phyloP scores from a whole-genome alignment of 2,113 vertebrate species.

The Trachemys scripta region DNA sequence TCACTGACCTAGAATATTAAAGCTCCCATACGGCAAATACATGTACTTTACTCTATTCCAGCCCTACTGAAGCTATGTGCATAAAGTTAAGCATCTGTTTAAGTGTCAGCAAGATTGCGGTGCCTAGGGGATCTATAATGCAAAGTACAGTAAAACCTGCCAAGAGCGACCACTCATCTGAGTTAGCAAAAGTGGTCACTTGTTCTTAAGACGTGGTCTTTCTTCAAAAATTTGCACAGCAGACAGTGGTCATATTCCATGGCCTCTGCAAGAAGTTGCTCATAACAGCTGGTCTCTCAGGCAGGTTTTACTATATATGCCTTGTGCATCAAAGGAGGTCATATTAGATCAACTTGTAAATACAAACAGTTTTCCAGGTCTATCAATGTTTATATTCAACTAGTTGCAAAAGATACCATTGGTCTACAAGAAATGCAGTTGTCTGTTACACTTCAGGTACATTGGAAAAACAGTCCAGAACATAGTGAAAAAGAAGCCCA shows the following conservation, averaged over 20 bases:
- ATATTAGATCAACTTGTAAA: not conserved
- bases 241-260: too few relatives aligned
- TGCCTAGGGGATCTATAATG: accelerated
- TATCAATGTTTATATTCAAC: not conserved
- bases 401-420: not conserved
- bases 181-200: too few relatives aligned
- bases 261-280: too few relatives aligned
- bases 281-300: too few relatives aligned
- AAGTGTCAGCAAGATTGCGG: not conserved
- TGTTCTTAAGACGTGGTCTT: too few relatives aligned
- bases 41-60: not conserved
- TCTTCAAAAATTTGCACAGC: too few relatives aligned
- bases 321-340: not conserved
- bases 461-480: not conserved
- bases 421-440: not conserved
- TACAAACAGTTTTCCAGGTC: not conserved
- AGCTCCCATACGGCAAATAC: not conserved
- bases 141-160: not conserved
- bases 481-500: not conserved
- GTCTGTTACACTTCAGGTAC: not conserved
- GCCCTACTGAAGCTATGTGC: accelerated
- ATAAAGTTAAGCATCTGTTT: not conserved
- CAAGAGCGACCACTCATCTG: not conserved
- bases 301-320: not conserved
- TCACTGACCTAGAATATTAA: not conserved